phyloP scores from a whole-genome alignment of 2,888 invertebrate genomes.

The Yponomeuta cagnagella region DNA sequence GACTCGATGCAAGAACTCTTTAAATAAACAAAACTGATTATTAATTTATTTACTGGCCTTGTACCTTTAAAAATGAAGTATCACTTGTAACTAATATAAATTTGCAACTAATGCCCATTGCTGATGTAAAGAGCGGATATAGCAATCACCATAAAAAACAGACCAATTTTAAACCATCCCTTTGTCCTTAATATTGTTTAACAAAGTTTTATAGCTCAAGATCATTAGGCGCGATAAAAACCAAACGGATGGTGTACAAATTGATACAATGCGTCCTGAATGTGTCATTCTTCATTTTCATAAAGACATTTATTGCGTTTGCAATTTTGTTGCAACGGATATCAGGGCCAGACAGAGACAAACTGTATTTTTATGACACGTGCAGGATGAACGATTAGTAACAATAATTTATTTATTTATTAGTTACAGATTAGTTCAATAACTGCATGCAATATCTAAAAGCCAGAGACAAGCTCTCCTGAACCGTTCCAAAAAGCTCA shows the following conservation, averaged over 20 bases:
- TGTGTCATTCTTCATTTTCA: background rate
- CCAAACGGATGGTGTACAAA: background rate
- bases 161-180: background rate
- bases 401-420: background rate
- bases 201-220: background rate
- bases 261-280: background rate
- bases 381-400: background rate
- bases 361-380: background rate
- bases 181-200: background rate
- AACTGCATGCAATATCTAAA: background rate
- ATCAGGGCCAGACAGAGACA: background rate
- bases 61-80: too few relatives aligned
- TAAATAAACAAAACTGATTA: too few relatives aligned
- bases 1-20: too few relatives aligned
- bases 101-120: too few relatives aligned
- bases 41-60: too few relatives aligned
- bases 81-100: too few relatives aligned
- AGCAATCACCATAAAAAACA: background rate
- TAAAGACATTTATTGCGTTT: slow-evolving; percentile 1
- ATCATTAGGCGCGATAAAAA: background rate
- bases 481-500: too few relatives aligned
- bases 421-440: background rate
- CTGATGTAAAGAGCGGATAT: too few relatives aligned
- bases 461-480: too few relatives aligned
- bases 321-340: background rate